phyloP scores from a whole-genome alignment of 1,140 invertebrate species.

The Ectropis grisescens region DNA sequence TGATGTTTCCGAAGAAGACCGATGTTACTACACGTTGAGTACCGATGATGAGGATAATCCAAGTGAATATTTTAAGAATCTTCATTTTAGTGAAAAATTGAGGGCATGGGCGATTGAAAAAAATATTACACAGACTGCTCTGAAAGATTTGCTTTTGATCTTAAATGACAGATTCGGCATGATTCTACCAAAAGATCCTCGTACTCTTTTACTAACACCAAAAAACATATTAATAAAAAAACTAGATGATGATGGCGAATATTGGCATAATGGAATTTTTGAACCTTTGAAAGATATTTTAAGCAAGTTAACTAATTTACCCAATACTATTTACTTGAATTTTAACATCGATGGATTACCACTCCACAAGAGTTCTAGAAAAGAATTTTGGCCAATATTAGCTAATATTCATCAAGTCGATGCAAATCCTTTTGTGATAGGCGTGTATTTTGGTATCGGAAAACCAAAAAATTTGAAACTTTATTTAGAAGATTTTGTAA shows the following conservation, averaged over 20 bases:
- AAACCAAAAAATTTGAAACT: too few relatives aligned
- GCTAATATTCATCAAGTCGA: slow-evolving; percentile 17
- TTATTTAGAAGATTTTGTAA: too few relatives aligned
- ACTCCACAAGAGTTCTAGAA: slow-evolving; percentile 19
- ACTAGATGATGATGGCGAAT: slow-evolving; percentile 7
- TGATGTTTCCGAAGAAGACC: too few relatives aligned
- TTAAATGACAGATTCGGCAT: slow-evolving; percentile 2
- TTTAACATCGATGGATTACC: slow-evolving; percentile 19
- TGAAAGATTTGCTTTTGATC: slow-evolving; percentile 3
- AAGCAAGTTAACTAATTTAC: neutral
- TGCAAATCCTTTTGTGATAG: slow-evolving; percentile 7
- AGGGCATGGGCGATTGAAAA: slow-evolving; percentile 7
- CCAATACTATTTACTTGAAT: slow-evolving; percentile 8
- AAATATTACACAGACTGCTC: slow-evolving; percentile 3
- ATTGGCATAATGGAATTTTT: slow-evolving; percentile 11
- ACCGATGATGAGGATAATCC: too few relatives aligned
- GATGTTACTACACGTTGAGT: too few relatives aligned
- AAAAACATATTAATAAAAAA: neutral
- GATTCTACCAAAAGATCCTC: slow-evolving; percentile 6
- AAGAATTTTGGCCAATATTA: slow-evolving; percentile 27
- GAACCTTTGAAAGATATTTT: slow-evolving; percentile 1
- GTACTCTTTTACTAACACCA: slow-evolving; percentile 6
- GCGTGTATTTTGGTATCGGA: slow-evolving; percentile 1
- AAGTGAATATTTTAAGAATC: neutral
- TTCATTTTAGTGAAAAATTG: slow-evolving; percentile 2